A percentile compares a stretch with the other conserved stretches of the same genome.
Evolutionary conservation across 1,140 invertebrate genomes (phyloP).

Genomic region (Artemia franciscana): DNA sequence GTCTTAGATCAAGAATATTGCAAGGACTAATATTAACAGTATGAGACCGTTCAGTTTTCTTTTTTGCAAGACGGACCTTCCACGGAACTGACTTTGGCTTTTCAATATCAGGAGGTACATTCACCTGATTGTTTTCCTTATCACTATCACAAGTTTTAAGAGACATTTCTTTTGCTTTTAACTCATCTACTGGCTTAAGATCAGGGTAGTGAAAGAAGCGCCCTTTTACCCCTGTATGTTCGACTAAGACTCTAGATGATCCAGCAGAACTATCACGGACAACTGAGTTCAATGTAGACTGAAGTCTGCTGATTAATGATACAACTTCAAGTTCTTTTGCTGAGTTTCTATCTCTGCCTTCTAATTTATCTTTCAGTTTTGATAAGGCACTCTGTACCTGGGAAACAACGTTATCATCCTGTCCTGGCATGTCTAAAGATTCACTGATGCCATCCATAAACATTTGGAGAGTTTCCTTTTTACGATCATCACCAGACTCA

Average conservation of each 20-base stretch:
- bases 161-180: background rate
- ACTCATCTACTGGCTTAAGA: background rate
- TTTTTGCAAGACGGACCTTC: constrained; percentile 18
- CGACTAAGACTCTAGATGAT: constrained; percentile 1
- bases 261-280: background rate
- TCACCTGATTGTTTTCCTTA: background rate
- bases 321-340: constrained; percentile 35
- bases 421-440: constrained; percentile 12
- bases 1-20: constrained; percentile 4
- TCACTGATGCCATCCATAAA: constrained; percentile 18
- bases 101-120: background rate
- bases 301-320: constrained; percentile 42
- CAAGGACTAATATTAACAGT: constrained; percentile 33
- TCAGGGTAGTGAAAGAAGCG: constrained; percentile 6
- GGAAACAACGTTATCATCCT: constrained; percentile 28
- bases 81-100: constrained; percentile 10
- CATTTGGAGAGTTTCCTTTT: constrained; percentile 6
- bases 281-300: constrained; percentile 30
- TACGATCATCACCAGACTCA: constrained; percentile 36
- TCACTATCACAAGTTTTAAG: background rate
- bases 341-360: constrained; percentile 27
- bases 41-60: constrained; percentile 33
- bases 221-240: constrained; percentile 6
- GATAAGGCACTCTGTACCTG: constrained; percentile 53
- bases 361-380: constrained; percentile 41